Evolutionary conservation across 2,113 vertebrate species (phyloP).

Genomic region (Geococcyx californianus): DNA sequence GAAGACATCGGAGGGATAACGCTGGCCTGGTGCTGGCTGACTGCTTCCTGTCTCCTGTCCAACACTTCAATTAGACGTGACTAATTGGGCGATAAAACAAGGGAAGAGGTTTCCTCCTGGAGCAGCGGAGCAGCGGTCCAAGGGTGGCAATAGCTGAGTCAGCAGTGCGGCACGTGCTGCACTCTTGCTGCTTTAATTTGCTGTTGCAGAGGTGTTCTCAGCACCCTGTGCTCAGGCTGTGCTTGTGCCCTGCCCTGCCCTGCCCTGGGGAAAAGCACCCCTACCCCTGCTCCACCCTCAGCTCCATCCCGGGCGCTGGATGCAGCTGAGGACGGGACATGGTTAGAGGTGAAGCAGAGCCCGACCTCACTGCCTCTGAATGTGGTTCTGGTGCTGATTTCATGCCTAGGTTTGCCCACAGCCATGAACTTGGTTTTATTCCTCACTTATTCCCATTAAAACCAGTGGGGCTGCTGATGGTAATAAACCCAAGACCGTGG

Average conservation of each 20-base stretch:
- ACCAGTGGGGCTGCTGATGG: neutral
- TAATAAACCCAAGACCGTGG: neutral
- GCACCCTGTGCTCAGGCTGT: neutral
- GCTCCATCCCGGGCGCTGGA: neutral
- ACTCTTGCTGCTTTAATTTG: neutral
- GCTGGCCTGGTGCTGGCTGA: fast-evolving
- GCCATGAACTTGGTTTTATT: neutral
- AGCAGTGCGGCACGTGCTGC: neutral
- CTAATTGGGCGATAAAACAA: neutral
- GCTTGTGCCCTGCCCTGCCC: fast-evolving
- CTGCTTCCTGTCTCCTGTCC: neutral
- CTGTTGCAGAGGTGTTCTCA: neutral
- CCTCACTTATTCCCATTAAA: neutral
- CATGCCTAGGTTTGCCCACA: neutral
- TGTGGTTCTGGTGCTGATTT: neutral
- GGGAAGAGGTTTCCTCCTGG: neutral
- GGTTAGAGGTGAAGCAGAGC: neutral
- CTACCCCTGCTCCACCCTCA: too few species aligned
- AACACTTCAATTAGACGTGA: neutral
- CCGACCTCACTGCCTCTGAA: fast-evolving
- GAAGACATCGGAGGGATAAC: neutral
- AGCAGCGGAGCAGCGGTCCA: neutral
- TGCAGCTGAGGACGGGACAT: fast-evolving
- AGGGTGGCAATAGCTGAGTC: neutral
- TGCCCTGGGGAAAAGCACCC: fast-evolving